A percentile compares a stretch with the other conserved stretches of the same genome.
These are phyloP conservation scores for Rhinolophus ferrumequinum DNA, from an alignment of 2,113 vertebrate genomes.

Conservation along the genomic window DNA sequence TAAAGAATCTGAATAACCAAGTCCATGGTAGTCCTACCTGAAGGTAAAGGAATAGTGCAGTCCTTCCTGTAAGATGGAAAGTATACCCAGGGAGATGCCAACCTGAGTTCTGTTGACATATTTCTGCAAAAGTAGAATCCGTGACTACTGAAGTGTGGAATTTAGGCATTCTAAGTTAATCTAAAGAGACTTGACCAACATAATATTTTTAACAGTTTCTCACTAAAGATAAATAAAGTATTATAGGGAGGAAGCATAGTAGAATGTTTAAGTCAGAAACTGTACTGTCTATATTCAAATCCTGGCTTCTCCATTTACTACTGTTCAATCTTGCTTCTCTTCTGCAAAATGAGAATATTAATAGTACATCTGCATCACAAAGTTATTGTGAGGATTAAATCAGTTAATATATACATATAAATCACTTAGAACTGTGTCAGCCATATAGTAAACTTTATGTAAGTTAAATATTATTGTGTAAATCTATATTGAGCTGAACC, in stretches of 20 bases:
- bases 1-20: neutral
- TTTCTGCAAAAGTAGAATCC: neutral
- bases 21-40: neutral
- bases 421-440: neutral
- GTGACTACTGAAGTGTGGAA: neutral
- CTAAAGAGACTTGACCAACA: neutral
- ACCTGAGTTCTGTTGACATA: neutral
- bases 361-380: neutral
- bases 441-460: neutral
- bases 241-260: neutral
- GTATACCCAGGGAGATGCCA: neutral
- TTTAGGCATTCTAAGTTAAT: neutral
- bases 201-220: neutral
- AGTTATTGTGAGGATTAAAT: neutral
- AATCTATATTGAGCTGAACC: neutral
- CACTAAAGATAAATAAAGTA: neutral
- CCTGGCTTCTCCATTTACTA: neutral
- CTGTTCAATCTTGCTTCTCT: neutral
- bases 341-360: neutral
- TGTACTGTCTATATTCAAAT: neutral
- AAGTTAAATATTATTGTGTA: neutral
- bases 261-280: neutral
- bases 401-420: neutral
- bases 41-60: neutral
- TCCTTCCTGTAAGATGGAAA: neutral